Conservation (phyloP, 2,113 vertebrate genomes). For the Rhynchomys soricoides region DNA sequence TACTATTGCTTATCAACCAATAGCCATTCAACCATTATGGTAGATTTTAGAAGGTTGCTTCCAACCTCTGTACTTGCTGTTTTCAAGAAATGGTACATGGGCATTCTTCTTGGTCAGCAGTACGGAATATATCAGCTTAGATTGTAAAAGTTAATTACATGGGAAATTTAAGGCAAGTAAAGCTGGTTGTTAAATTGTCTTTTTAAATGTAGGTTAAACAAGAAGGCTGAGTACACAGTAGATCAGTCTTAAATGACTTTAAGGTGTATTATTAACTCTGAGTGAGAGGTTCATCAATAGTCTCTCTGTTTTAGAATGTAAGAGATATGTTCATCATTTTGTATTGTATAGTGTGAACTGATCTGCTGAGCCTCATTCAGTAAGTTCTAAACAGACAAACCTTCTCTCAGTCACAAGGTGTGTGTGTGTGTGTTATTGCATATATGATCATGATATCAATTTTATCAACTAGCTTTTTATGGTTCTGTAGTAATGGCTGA, state of each 20-base stretch:
- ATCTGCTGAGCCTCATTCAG: background rate
- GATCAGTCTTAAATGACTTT: background rate
- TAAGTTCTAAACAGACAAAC: background rate
- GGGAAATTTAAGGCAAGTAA: background rate
- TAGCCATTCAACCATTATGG: background rate
- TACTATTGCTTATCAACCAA: background rate
- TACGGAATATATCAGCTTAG: background rate
- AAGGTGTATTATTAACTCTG: background rate
- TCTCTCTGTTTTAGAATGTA: background rate
- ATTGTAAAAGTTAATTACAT: background rate
- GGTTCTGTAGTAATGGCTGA: background rate
- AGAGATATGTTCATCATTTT: background rate
- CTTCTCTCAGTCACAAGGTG: background rate
- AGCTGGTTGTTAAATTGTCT: background rate
- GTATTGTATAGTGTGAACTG: background rate
- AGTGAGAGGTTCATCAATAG: background rate
- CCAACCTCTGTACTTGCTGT: background rate
- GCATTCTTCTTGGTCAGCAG: background rate
- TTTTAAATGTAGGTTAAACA: background rate
- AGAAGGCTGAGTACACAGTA: background rate
- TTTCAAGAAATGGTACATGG: background rate
- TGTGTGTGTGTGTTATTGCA: background rate
- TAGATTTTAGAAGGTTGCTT: background rate
- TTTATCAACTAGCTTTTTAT: slow-evolving; percentile 34
- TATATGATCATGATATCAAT: background rate